Evolutionary conservation across 2,888 invertebrate genomes (phyloP), one percentile per base, ranked within the genome.

Genomic region (Cremastinae sp.): DNA sequence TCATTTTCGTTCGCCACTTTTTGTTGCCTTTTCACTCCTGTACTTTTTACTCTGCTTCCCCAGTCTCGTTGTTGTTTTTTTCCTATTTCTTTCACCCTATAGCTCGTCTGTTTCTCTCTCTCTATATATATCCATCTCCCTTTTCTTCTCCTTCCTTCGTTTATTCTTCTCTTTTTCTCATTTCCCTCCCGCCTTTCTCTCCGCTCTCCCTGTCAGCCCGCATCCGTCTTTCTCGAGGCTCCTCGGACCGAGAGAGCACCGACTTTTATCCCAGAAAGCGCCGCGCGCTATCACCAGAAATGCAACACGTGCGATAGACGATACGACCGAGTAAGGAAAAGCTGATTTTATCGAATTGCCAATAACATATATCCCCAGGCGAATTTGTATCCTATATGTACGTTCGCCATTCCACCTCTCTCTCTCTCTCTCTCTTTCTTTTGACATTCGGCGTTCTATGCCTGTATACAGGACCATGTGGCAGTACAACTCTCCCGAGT

Each of bases 281-380:
- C 28, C 8, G 8, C 2, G 10, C 12, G 49, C 12, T 3, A 1
- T 18, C 0, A 43, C 18, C n/a, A 16, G 43, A 61, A 54, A 54
- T 51, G 68, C 68, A 76, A 76, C 68, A 72, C 75, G 75, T 69
- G 53, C 53, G 66, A 61, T 43, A 12, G 59, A 43, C 20, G 34
- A 36, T n/a, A 41, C 34, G 34, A 47, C 18, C 47, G 51, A 41
- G 28, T 5, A 28, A 28, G 28, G 59, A 62, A 28, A 69, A 73
- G 47, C 64, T 65, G 53, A 69, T 59, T 76, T 65, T 59, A 69
- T 73, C 72, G 38, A 65, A 76, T 66, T 62, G 61, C 68, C 66
- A 56, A 41, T 70, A 70, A 72, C 68, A 59, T 51, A 56, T 62
- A 51, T 51, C 38, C 58, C 43, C 12, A 22, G 22, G 49, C 22